Base-by-base conservation (phyloP, 2,113 vertebrate genomes). In the Desmodus rotundus region DNA sequence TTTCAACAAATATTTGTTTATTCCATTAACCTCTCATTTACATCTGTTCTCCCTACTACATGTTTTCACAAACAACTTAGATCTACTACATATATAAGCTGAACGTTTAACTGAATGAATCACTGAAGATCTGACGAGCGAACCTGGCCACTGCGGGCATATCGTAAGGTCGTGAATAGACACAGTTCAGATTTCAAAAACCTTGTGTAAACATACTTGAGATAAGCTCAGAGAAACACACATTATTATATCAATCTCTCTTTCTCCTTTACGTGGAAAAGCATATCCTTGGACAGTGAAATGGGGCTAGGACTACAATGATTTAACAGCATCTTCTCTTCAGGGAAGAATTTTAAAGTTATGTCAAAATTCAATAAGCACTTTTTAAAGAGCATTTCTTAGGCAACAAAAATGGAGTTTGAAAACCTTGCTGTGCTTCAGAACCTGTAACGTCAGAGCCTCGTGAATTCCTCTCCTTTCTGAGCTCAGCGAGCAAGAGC, bases 31-130 rank as follows among this genome's bases (percentile, higher is more conserved):
- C 9, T 63, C 45, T 80, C 80, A 41, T 68, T 89, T 81, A 28
- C 28, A 89, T 76, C 33, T 88, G 17, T 96, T 89, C 87, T 93
- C 70, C 2, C 45, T 86, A 56, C 36, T 63, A 12, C 28, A 84
- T 78, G 63, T 58, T 74, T 97, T 93, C 47, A 92, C 38, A 91
- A 87, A 78, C 33, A 82, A 73, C 24, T 95, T 70, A 47, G 41
- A 80, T 63, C 63, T 82, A 50, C 76, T 81, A 72, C 8, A 86
- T 24, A 70, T 58, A 83, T 26, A 67, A 91, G n/a, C 17, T 67
- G 80, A 47, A 78, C 38, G 90, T 50, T 67, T 67, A 80, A 31
- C 17, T 63, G 52, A 61, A 88, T 84, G 82, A 94, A 63, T 76
- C 92, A 45, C 56, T 65, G n/a, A 91, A 63, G 24, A 20, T 33